A percentile compares a stretch with the other conserved stretches of the same genome.
Conservation (phyloP, 2,888 invertebrate species). For the Eurois occulta region DNA sequence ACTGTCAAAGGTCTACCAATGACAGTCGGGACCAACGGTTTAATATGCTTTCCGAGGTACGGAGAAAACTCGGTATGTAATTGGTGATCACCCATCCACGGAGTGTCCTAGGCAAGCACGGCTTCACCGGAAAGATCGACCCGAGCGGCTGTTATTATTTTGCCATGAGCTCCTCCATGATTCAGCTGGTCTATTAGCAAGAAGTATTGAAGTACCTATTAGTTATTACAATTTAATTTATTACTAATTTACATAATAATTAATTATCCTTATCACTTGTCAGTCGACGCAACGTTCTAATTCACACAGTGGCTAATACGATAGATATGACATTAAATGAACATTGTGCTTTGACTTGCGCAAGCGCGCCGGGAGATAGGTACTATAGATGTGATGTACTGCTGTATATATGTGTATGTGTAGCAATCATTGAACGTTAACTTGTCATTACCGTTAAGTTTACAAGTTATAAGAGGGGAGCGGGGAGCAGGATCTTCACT, state of each 20-base stretch:
- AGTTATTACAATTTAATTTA: constrained; percentile 6
- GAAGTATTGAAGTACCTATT: neutral
- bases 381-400: constrained; percentile 11
- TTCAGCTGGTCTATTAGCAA: neutral
- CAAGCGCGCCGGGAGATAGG: constrained; percentile 31
- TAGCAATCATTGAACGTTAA: constrained; percentile 48
- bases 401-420: constrained; percentile 17
- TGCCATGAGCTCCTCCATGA: neutral
- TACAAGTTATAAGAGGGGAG: constrained; percentile 28
- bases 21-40: too few species aligned
- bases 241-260: constrained; percentile 30
- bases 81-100: neutral
- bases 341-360: constrained; percentile 40
- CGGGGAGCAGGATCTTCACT: neutral
- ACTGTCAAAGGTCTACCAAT: too few species aligned
- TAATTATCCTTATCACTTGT: constrained; percentile 22
- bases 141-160: too few species aligned
- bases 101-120: neutral
- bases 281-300: constrained; percentile 29
- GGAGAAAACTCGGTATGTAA: too few species aligned
- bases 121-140: too few species aligned
- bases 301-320: constrained; percentile 32
- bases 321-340: constrained; percentile 33
- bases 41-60: too few species aligned
- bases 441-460: constrained; percentile 54